Base-by-base conservation (phyloP, 2,797 vertebrate genomes). In the Sorex maritimensis region DNA sequence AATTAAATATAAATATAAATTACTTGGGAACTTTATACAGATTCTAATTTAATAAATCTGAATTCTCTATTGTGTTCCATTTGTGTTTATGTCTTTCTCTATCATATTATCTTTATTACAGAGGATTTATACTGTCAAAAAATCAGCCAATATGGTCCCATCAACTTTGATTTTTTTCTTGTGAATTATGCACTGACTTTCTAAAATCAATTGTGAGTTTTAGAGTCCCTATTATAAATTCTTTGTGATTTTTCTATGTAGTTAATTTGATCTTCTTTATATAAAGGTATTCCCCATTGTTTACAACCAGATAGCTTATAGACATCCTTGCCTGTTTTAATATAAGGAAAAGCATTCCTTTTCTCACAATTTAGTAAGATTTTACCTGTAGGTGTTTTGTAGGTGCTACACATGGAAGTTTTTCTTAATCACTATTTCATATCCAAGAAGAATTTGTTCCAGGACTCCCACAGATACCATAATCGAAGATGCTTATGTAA, bases 171-270 rank as follows among this genome's bases (percentile, higher is more conserved):
- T 14, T 52, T 44, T 69, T 1, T 85, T 75, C 69, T 81, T 46
- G 38, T 69, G 72, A 85, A 81, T 38, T 73, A 8, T 74, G 4
- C 46, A 11, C 24, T 82, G 24, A 65, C 19, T 46, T 86, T 34
- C 34, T 89, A 73, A 81, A 24, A 19, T 90, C 61, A 80, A 17
- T 69, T 69, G 63, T 26, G 75, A 87, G 49, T 30, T 88, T 24
- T 72, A 67, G 65, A 67, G 19, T 30, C 6, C 4, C 49, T 91
- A 80, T 72, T 15, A 58, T 44, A 92, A 85, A 80, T 80, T 58
- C 28, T 34, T 87, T 41, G 28, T 78, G 26, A 41, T 86, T 58
- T 58, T 74, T 17, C 68, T 58, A 63, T 2, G 34, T 6, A 81
- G 26, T 34, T 24, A 72, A 46, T 69, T 9, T 84, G 15, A 19